These are phyloP conservation scores for Azemiops feae DNA, from an alignment of 2,113 vertebrate species.

Conservation along the genomic window DNA sequence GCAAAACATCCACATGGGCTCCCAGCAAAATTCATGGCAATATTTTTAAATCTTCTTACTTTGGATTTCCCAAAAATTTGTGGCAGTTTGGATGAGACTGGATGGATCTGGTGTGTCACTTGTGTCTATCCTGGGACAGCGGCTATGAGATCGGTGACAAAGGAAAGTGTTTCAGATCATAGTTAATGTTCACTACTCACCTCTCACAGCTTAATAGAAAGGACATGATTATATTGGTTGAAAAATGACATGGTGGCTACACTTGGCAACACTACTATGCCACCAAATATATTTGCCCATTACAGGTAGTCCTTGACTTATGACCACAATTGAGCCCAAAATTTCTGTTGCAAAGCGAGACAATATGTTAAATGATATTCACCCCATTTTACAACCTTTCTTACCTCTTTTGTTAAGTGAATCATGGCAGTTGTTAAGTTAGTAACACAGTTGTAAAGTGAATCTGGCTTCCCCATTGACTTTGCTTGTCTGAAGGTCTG, in stretches of 20 bases:
- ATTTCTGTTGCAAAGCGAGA: neutral
- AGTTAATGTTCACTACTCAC: neutral
- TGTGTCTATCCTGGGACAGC: neutral
- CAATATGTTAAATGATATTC: neutral
- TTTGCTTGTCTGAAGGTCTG: neutral
- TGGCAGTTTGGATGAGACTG: neutral
- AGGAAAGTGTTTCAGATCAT: neutral
- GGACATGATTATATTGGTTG: neutral
- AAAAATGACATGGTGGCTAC: neutral
- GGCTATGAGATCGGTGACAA: neutral
- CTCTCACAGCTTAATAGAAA: neutral
- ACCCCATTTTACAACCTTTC: neutral
- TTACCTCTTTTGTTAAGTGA: neutral
- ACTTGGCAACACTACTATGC: neutral
- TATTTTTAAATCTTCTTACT: neutral
- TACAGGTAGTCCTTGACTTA: neutral
- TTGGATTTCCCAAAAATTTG: neutral
- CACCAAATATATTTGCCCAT: neutral
- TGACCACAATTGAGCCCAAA: neutral
- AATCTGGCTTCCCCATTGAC: neutral
- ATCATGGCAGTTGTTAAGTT: too few relatives aligned
- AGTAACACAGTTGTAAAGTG: neutral
- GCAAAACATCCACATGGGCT: neutral
- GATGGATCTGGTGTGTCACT: neutral
- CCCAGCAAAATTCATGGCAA: neutral